Evolutionary conservation across 2,113 vertebrate genomes (phyloP).

Genomic region (Phylloscopus trochilus): DNA sequence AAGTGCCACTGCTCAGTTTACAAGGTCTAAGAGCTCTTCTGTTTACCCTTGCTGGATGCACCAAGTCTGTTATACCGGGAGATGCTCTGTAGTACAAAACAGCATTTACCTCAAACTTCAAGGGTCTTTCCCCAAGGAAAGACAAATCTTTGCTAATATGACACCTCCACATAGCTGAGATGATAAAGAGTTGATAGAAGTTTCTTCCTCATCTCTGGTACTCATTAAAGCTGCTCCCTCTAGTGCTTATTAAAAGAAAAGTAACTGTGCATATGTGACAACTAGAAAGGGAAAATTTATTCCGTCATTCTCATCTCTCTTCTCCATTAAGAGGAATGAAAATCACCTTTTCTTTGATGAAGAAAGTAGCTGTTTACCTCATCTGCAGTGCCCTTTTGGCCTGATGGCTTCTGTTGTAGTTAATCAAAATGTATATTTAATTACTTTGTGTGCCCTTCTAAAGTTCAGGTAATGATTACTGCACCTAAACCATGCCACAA

Average conservation of each 20-base stretch:
- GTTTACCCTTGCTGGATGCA: background rate
- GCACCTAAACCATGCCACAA: rapidly evolving
- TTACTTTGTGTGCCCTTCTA: background rate
- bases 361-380: background rate
- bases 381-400: background rate
- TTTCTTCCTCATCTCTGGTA: background rate
- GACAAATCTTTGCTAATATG: background rate
- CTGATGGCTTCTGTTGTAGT: background rate
- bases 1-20: background rate
- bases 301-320: background rate
- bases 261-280: background rate
- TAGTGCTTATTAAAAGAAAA: background rate
- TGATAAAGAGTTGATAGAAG: background rate
- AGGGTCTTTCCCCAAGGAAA: background rate
- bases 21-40: background rate
- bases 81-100: background rate
- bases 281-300: background rate
- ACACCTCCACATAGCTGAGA: background rate
- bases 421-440: background rate
- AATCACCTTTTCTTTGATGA: background rate
- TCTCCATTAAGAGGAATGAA: background rate
- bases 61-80: background rate
- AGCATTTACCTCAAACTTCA: background rate
- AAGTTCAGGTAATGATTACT: background rate
- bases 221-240: background rate